Conservation (phyloP, 2,888 invertebrate species). For the Philonicus albiceps region DNA sequence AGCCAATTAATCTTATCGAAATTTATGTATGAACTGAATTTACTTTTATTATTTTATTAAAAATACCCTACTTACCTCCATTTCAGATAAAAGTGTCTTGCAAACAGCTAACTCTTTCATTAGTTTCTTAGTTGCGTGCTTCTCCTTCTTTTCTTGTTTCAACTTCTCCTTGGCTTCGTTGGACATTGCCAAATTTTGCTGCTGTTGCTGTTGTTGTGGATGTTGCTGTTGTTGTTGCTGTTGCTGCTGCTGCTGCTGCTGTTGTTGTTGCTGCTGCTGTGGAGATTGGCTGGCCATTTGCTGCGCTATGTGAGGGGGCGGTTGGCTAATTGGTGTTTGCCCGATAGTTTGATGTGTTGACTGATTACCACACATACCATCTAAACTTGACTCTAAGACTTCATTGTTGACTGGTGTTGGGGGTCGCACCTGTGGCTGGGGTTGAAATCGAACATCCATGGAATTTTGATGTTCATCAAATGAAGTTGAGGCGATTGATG, state of each 20-base stretch:
- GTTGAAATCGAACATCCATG: constrained; percentile 59
- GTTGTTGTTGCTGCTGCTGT: constrained; percentile 50
- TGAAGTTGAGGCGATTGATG: constrained; percentile 75
- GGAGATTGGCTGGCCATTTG: constrained; percentile 45
- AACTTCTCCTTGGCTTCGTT: constrained; percentile 63
- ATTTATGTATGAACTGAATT: not conserved
- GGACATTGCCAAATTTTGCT: constrained; percentile 52
- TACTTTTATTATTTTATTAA: not conserved
- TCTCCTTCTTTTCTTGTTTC: constrained; percentile 63
- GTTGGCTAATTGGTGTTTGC: constrained; percentile 50
- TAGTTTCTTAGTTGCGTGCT: constrained; percentile 69
- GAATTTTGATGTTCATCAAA: constrained; percentile 65
- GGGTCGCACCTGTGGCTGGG: constrained; percentile 57
- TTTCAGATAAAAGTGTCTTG: constrained; percentile 82
- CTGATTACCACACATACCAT: constrained; percentile 44
- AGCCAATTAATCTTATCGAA: no score
- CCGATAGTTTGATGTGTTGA: not conserved
- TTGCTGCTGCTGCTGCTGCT: constrained; percentile 13
- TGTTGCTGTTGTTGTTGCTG: constrained; percentile 45
- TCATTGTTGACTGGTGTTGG: constrained; percentile 52
- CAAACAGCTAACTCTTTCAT: constrained; percentile 81
- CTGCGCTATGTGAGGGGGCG: constrained; percentile 14
- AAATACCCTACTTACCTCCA: constrained; percentile 69
- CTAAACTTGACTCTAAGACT: constrained; percentile 51
- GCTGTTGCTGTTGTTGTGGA: constrained; percentile 43